Conservation (phyloP, 2,888 invertebrate genomes). For the Protonemura montana region DNA sequence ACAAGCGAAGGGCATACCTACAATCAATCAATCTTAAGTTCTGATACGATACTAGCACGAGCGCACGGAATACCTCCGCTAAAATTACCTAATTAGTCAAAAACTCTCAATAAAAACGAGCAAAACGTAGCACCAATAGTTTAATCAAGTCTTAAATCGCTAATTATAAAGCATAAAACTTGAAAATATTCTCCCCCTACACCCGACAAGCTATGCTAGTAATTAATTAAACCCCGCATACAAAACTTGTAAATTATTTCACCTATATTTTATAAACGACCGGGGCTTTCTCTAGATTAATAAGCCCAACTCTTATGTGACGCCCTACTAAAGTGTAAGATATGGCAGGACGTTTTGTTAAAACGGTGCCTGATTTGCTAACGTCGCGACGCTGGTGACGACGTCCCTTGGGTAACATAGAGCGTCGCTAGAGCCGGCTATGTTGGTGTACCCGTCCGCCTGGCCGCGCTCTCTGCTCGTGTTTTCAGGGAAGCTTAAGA, state of each 20-base stretch:
- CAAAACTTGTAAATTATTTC: background rate
- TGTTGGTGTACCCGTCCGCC: background rate
- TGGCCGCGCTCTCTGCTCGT: background rate
- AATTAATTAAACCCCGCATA: background rate
- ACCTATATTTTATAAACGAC: background rate
- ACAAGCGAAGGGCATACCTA: background rate
- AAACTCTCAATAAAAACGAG: conserved; percentile 12
- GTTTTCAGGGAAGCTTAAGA: background rate
- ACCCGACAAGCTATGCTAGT: background rate
- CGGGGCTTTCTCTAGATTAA: background rate
- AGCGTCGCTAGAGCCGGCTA: background rate
- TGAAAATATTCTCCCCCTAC: too few relatives aligned
- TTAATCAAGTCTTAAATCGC: background rate
- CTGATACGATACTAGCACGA: background rate
- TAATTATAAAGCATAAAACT: background rate
- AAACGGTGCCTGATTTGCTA: background rate
- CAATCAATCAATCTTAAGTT: background rate
- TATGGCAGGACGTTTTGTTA: background rate
- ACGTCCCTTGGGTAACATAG: background rate
- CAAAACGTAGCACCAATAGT: background rate
- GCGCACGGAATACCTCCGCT: background rate
- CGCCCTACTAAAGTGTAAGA: background rate
- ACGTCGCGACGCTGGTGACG: background rate
- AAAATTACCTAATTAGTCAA: background rate
- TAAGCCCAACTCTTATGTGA: background rate